These are phyloP conservation scores for Pedionomus torquatus DNA, from an alignment of 2,113 vertebrate species.

Conservation along the genomic window DNA sequence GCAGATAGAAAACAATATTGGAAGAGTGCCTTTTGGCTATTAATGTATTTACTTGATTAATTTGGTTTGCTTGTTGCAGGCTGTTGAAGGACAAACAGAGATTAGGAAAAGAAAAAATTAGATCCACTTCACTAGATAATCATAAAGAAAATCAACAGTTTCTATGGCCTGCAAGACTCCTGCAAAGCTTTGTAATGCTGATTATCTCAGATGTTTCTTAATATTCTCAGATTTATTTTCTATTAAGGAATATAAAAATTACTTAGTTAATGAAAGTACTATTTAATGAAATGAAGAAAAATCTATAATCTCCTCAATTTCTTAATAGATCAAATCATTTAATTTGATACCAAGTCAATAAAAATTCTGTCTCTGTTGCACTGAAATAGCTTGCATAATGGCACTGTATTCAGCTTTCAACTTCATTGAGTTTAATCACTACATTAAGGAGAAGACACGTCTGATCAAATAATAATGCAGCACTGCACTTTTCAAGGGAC, in stretches of 20 bases:
- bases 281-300: background rate
- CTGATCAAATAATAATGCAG: background rate
- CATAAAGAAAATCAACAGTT: background rate
- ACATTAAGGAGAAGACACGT: background rate
- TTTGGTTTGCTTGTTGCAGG: background rate
- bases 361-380: background rate
- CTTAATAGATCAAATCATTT: background rate
- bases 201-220: background rate
- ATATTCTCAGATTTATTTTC: background rate
- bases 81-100: background rate
- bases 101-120: background rate
- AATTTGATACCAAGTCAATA: constrained; percentile 24
- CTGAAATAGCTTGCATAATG: background rate
- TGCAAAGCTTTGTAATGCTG: background rate
- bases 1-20: background rate
- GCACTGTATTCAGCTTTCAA: background rate
- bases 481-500: background rate
- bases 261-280: background rate
- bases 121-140: background rate
- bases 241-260: background rate
- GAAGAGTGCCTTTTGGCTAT: background rate
- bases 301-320: background rate
- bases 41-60: background rate
- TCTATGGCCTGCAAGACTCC: background rate
- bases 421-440: background rate